Evolutionary conservation across 2,797 vertebrate genomes (phyloP), one percentile per base, ranked within the genome.

Genomic region (Cercopithecus mitis): DNA sequence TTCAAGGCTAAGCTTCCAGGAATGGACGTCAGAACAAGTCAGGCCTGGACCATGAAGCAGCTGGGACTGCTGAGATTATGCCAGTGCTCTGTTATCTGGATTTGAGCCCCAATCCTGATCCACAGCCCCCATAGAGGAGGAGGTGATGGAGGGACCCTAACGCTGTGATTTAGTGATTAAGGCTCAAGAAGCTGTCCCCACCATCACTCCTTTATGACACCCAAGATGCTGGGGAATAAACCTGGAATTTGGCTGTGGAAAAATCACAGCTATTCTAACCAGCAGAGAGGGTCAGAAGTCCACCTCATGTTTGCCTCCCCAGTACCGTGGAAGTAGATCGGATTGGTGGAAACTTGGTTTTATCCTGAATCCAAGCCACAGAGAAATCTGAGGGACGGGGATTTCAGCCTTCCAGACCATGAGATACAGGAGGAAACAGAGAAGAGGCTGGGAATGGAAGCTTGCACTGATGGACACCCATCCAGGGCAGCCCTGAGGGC

Each of bases 91-190:
- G 20, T 20, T 14, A 2, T 20, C 57, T 58, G 47, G 33, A 36
- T 13, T 70, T 57, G 14, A 24, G 11, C n/a, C 17, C 0, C 67
- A 24, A 52, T 17, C 2, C 19, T 4, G 24, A 52, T 4, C n/a
- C 2, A 10, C 24, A n/a, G 24, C 19, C 19, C 45, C 36, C 4
- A 0, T 5, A 8, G 19, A 5, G 15, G 10, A 19, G 52, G 19
- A 76, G 7, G 73, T 9, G 20, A 25, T 0, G 7, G 41, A 10
- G 30, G 75, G 82, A 7, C 6, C 4, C 30, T 13, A n/a, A 15
- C 0, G 0, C 45, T 75, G 61, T 1, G 33, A 7, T 13, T 55
- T 2, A 0, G 2, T 1, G 22, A 14, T 25, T n/a, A 7, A 10
- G 20, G 61, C 67, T 58, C n/a, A 7, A 72, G 27, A 24, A 30